Percentiles rank a stretch among this genome's conserved stretches.
Conservation (phyloP, 2,113 vertebrate genomes). For the Leptobrachium ailaonicum region DNA sequence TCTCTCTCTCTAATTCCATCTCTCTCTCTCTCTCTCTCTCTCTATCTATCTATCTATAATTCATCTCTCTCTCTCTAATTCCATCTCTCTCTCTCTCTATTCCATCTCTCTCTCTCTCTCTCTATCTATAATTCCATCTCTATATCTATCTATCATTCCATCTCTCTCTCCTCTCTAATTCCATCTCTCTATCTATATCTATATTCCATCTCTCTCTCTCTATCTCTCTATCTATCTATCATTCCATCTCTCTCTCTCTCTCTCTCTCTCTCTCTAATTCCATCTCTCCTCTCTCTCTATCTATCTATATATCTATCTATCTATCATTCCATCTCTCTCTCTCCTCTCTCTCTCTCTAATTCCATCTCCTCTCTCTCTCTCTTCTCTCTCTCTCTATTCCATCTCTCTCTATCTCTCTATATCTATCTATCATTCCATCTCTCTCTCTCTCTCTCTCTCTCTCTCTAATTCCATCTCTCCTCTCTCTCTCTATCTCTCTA, state of each 20-base stretch:
- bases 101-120: too few species aligned
- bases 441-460: neutral
- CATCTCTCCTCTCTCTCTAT: too few species aligned
- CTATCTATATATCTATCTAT: slow-evolving; percentile 16
- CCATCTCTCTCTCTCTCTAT: neutral
- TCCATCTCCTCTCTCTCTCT: neutral
- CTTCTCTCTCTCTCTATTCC: too few species aligned
- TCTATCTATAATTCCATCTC: neutral
- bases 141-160: neutral
- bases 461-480: neutral
- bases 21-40: neutral
- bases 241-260: too few species aligned
- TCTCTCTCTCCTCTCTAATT: too few species aligned
- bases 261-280: too few species aligned
- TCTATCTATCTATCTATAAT: neutral
- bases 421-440: neutral
- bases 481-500: neutral
- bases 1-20: too few species aligned
- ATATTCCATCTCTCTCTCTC: too few species aligned
- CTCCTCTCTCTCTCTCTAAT: neutral
- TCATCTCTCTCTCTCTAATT: too few species aligned
- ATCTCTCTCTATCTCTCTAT: neutral
- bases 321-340: neutral
- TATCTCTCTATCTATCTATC: too few species aligned
- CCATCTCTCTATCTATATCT: too few species aligned